Evolutionary conservation across 1,140 invertebrate genomes (phyloP).

Genomic region (Uloborus diversus): DNA sequence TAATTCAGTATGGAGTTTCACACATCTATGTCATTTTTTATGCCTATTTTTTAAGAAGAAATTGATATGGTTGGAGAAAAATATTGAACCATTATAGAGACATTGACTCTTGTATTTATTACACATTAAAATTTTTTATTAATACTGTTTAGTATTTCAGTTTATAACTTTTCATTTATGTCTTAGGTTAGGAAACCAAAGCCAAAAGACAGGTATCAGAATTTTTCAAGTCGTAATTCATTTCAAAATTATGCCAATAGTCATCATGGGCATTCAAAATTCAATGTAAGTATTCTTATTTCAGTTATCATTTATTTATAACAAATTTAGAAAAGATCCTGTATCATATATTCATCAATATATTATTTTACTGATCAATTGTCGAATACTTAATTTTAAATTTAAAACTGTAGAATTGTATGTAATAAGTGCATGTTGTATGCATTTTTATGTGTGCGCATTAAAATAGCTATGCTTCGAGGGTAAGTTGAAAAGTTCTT

Average conservation of each 20-base stretch:
- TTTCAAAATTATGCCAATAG: slow-evolving; percentile 36
- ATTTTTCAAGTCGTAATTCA: slow-evolving; percentile 16
- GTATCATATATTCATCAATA: too few relatives aligned
- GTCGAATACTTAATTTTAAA: too few relatives aligned
- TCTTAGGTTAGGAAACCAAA: slow-evolving; percentile 28
- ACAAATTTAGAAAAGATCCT: too few relatives aligned
- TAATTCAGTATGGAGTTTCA: background rate
- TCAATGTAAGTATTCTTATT: slow-evolving; percentile 16
- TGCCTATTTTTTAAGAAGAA: background rate
- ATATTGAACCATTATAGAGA: background rate
- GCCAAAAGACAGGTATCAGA: background rate
- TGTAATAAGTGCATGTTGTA: too few relatives aligned
- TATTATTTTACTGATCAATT: too few relatives aligned
- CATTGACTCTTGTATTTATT: background rate
- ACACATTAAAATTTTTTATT: background rate
- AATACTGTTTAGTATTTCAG: background rate
- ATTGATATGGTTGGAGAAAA: too few relatives aligned
- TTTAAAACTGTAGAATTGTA: too few relatives aligned
- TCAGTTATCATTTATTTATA: too few relatives aligned
- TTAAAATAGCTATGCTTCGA: too few relatives aligned
- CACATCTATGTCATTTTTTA: background rate
- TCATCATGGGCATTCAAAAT: slow-evolving; percentile 16
- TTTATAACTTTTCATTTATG: background rate
- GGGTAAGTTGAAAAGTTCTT: too few relatives aligned
- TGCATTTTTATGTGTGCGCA: too few relatives aligned